Conservation (phyloP, 53 echinoderm and acorn worm genomes). For the Zoroaster sp. region DNA sequence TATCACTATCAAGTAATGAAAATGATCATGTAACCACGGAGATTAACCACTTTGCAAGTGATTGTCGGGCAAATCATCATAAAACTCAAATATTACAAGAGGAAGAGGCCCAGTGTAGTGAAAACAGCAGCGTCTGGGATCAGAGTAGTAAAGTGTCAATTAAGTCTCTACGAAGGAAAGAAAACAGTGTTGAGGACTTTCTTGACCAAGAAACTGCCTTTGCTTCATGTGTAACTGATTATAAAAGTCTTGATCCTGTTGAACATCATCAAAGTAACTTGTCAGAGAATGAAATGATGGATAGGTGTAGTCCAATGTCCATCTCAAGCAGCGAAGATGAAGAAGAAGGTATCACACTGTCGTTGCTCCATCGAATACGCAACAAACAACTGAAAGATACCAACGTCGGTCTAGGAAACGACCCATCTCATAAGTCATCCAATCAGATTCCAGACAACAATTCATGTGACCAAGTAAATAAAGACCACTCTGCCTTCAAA, state of each 20-base stretch:
- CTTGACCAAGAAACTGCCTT: background rate
- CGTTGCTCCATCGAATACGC: conserved; percentile 50
- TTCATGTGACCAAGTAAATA: background rate
- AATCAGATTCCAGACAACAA: background rate
- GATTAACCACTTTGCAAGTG: background rate
- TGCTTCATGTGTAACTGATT: too few species aligned
- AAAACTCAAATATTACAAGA: background rate
- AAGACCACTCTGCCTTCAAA: background rate
- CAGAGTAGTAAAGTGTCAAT: background rate
- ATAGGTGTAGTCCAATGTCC: conserved; percentile 21
- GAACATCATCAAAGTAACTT: background rate
- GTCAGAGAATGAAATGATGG: background rate
- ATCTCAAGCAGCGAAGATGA: conserved; percentile 53
- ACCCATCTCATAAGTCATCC: background rate
- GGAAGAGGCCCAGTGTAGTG: background rate
- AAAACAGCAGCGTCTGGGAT: background rate
- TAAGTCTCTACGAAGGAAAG: background rate
- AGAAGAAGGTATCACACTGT: conserved; percentile 28
- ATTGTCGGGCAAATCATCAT: background rate
- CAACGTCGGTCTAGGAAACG: background rate
- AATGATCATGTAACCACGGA: background rate
- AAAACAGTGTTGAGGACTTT: background rate
- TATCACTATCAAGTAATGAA: conserved; percentile 25
- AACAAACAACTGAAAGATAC: background rate
- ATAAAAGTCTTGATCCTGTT: background rate